Evolutionary conservation across 2,113 vertebrate genomes (phyloP).

Genomic region (Limnothrissa miodon): DNA sequence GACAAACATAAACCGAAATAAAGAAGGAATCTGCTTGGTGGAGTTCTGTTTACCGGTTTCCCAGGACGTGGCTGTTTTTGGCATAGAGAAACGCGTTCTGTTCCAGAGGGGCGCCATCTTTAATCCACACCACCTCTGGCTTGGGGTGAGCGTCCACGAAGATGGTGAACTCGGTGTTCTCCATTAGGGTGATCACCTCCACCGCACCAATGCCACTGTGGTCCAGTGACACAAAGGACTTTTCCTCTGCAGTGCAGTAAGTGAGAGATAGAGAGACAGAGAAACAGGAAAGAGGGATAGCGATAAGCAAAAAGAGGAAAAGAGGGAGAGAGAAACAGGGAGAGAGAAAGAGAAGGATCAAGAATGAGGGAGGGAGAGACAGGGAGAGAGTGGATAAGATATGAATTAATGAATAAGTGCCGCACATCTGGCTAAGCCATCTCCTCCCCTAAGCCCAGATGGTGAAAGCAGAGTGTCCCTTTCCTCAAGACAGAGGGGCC

Average conservation of each 20-base stretch:
- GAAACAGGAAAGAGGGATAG: constrained; percentile 12
- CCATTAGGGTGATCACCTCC: constrained; percentile 81
- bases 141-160: constrained; percentile 80
- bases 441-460: constrained; percentile 52
- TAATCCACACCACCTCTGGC: constrained; percentile 86
- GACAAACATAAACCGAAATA: background rate
- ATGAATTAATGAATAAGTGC: constrained; percentile 51
- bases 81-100: constrained; percentile 79
- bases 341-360: constrained; percentile 1
- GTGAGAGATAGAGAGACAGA: constrained; percentile 17
- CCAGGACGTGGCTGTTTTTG: constrained; percentile 71
- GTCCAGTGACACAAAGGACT: constrained; percentile 81
- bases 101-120: constrained; percentile 75
- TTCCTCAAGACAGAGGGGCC: constrained; percentile 33
- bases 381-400: constrained; percentile 17
- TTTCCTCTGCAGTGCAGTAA: constrained; percentile 66
- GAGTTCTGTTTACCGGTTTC: constrained; percentile 75
- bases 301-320: background rate
- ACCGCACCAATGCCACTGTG: constrained; percentile 76
- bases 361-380: constrained; percentile 14
- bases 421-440: constrained; percentile 62
- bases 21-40: background rate
- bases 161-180: constrained; percentile 85
- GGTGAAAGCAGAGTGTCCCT: constrained; percentile 61
- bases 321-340: background rate